Evolutionary conservation across 2,888 invertebrate genomes (phyloP).

Genomic region (Ypsolopha scabrella): DNA sequence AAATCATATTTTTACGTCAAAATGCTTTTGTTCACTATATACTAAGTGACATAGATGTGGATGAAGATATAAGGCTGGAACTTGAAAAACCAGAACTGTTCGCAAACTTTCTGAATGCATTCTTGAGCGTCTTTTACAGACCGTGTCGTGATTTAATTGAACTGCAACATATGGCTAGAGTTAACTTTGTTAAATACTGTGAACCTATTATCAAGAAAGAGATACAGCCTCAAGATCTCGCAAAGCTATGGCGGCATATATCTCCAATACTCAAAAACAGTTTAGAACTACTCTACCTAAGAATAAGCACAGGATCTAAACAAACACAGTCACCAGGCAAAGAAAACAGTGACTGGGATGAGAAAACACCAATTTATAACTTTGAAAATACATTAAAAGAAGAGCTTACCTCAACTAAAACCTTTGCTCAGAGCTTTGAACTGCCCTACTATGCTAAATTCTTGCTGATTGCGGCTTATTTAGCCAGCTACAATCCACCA

Average conservation of each 20-base stretch:
- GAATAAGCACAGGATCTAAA: constrained; percentile 56
- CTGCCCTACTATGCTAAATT: constrained; percentile 92
- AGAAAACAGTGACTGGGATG: constrained; percentile 30
- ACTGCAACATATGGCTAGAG: constrained; percentile 82
- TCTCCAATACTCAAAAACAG: constrained; percentile 80
- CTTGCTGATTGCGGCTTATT: constrained; percentile 88
- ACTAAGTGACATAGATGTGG: constrained; percentile 29
- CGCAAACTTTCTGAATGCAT: constrained; percentile 82
- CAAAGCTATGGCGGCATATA: constrained; percentile 84
- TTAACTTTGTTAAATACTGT: constrained; percentile 81
- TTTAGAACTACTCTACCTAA: constrained; percentile 81
- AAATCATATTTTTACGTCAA: constrained; percentile 51
- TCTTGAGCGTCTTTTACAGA: constrained; percentile 86
- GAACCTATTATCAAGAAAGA: constrained; percentile 80
- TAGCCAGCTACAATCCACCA: constrained; percentile 93
- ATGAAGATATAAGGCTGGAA: constrained; percentile 31
- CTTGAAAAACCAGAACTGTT: constrained; percentile 72
- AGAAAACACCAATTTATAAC: constrained; percentile 19
- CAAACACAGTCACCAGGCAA: constrained; percentile 35
- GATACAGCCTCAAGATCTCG: constrained; percentile 73
- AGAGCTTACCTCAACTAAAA: constrained; percentile 58
- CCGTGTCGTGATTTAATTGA: constrained; percentile 89
- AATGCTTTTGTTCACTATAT: constrained; percentile 39
- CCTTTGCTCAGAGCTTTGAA: constrained; percentile 77
- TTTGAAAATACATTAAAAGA: constrained; percentile 51